Evolutionary conservation across 2,113 vertebrate species (phyloP).

Genomic region (Hassar affinis): DNA sequence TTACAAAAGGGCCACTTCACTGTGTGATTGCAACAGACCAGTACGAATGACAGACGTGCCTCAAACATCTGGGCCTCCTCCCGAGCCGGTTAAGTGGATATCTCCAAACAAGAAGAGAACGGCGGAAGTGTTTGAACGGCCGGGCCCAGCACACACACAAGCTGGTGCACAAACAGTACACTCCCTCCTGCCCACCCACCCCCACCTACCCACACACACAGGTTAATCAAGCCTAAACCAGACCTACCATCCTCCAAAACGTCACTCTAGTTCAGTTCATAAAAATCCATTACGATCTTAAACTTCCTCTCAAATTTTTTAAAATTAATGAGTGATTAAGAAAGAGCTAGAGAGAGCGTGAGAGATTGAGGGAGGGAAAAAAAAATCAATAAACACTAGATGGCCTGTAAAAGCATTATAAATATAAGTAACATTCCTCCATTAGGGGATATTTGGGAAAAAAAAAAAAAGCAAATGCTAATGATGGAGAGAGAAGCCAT

Average conservation of each 20-base stretch:
- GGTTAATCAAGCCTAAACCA: slow-evolving; percentile 35
- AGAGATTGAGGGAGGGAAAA: slow-evolving; percentile 62
- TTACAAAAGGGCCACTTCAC: slow-evolving; percentile 47
- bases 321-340: slow-evolving; percentile 65
- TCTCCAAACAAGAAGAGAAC: slow-evolving; percentile 50
- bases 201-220: slow-evolving; percentile 11
- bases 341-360: slow-evolving; percentile 46
- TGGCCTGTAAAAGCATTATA: slow-evolving; percentile 79
- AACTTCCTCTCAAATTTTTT: slow-evolving; percentile 61
- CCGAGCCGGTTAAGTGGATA: slow-evolving; percentile 44
- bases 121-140: slow-evolving; percentile 28
- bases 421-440: slow-evolving; percentile 76
- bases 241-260: slow-evolving; percentile 33
- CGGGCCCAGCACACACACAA: neutral
- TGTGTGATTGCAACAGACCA: slow-evolving; percentile 43
- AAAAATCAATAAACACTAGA: slow-evolving; percentile 75
- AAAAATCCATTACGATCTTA: slow-evolving; percentile 56
- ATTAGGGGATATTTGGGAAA: slow-evolving; percentile 73
- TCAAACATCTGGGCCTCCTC: slow-evolving; percentile 48
- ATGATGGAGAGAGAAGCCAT: slow-evolving; percentile 74
- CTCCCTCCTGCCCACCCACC: neutral
- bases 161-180: neutral
- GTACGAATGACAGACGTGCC: slow-evolving; percentile 54
- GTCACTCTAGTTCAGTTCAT: slow-evolving; percentile 48
- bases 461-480: slow-evolving; percentile 77